Percentiles rank a stretch among this genome's conserved stretches.
Conservation (phyloP, 2,113 vertebrate species). For the human region DNA sequence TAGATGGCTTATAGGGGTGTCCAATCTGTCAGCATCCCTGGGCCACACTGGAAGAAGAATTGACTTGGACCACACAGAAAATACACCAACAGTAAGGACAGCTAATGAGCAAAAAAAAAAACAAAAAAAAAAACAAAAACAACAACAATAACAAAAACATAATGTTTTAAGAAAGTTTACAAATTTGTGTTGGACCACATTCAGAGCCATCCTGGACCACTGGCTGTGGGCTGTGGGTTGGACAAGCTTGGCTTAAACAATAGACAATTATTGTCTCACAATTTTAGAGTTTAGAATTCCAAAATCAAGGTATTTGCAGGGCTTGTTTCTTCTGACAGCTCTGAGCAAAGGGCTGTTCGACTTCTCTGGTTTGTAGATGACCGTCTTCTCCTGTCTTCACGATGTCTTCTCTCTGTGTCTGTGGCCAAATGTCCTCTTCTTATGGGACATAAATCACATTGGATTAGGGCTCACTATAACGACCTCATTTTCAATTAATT, state of each 20-base stretch:
- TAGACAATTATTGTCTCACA: not conserved
- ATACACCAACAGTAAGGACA: too few relatives aligned
- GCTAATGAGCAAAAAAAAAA: too few relatives aligned
- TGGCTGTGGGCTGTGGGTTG: too few relatives aligned
- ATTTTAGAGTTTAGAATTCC: not conserved
- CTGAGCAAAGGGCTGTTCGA: not conserved
- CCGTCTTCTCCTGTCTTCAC: not conserved
- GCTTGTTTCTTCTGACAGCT: not conserved
- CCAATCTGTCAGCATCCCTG: too few relatives aligned
- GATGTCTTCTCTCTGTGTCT: not conserved
- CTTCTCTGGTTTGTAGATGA: accelerated
- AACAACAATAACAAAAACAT: too few relatives aligned
- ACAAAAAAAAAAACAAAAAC: too few relatives aligned
- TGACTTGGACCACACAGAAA: too few relatives aligned
- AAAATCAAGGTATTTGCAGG: not conserved
- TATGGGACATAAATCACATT: not conserved
- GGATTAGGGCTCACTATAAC: not conserved
- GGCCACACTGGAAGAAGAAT: too few relatives aligned
- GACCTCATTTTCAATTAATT: not conserved
- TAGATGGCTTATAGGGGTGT: not conserved
- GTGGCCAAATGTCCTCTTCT: not conserved
- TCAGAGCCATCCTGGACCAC: too few relatives aligned
- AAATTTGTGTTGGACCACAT: too few relatives aligned
- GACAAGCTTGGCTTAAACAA: not conserved
- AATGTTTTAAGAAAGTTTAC: too few relatives aligned